Conservation (phyloP, 1,140 invertebrate genomes). For the Ostrea edulis region DNA sequence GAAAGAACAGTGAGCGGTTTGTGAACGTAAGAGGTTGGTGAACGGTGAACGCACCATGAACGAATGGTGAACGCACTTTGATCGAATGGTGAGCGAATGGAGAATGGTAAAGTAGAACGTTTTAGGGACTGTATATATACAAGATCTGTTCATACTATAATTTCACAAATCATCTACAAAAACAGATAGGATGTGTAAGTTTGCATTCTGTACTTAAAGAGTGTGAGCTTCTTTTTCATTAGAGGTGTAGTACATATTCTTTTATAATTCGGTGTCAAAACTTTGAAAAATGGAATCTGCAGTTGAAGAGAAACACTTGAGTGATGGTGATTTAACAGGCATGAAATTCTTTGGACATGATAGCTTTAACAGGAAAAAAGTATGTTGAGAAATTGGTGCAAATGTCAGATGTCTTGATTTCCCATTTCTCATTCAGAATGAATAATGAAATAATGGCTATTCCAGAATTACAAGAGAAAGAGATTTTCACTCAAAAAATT, state of each 20-base stretch:
- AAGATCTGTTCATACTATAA: no score
- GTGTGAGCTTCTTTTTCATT: slow-evolving; percentile 6
- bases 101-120: no score
- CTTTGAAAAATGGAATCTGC: slow-evolving; percentile 28
- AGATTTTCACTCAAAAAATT: neutral
- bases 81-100: no score
- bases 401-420: slow-evolving; percentile 31
- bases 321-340: slow-evolving; percentile 45
- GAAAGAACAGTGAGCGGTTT: no score
- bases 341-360: slow-evolving; percentile 41
- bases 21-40: no score
- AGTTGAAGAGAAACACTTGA: slow-evolving; percentile 27
- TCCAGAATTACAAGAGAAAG: neutral
- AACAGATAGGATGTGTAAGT: no score
- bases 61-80: no score
- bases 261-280: slow-evolving; percentile 10
- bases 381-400: slow-evolving; percentile 42
- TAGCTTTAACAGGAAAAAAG: slow-evolving; percentile 40
- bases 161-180: no score
- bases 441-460: slow-evolving; percentile 39
- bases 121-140: no score
- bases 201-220: no score
- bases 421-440: neutral
- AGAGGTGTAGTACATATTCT: slow-evolving; percentile 30
- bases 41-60: no score